Percentiles rank a stretch among this genome's conserved stretches.
phyloP scores from a whole-genome alignment of 1,140 invertebrate genomes.

The Carcinoscorpius rotundicauda region DNA sequence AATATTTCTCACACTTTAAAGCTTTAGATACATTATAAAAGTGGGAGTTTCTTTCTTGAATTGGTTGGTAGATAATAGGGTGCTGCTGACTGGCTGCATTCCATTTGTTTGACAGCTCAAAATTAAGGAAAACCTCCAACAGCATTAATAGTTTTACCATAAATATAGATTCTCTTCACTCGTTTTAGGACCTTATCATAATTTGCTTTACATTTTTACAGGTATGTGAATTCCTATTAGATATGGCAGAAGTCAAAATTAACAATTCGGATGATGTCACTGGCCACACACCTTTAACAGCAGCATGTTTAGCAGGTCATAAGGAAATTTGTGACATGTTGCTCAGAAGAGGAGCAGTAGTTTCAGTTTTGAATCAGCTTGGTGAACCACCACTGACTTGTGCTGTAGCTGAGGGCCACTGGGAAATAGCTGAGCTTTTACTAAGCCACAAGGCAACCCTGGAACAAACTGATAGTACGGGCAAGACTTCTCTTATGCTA shows the following conservation, averaged over 20 bases:
- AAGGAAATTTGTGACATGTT: slow-evolving; percentile 61
- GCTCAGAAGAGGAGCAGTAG: slow-evolving; percentile 61
- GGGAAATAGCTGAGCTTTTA: slow-evolving; percentile 53
- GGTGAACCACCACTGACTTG: slow-evolving; percentile 67
- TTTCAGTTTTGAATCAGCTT: slow-evolving; percentile 50
- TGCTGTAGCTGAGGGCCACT: slow-evolving; percentile 75
- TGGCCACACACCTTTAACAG: slow-evolving; percentile 77
- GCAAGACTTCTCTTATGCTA: slow-evolving; percentile 67
- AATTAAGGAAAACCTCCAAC: too few relatives aligned
- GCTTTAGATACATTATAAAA: too few relatives aligned
- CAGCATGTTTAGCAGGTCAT: slow-evolving; percentile 68
- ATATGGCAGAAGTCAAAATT: slow-evolving; percentile 64
- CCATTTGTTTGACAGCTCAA: too few relatives aligned
- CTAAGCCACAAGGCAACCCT: slow-evolving; percentile 44
- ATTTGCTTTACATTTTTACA: too few relatives aligned
- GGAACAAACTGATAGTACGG: slow-evolving; percentile 51
- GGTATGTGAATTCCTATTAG: slow-evolving; percentile 57
- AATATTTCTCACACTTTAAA: too few relatives aligned
- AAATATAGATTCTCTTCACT: too few relatives aligned
- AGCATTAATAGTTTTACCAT: too few relatives aligned
- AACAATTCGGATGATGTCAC: slow-evolving; percentile 60
- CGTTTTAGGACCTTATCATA: too few relatives aligned
- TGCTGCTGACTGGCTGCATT: too few relatives aligned
- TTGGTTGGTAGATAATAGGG: too few relatives aligned
- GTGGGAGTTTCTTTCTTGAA: too few relatives aligned